Evolutionary conservation across 2,797 vertebrate species (phyloP).

Genomic region (Sciaenops ocellatus): DNA sequence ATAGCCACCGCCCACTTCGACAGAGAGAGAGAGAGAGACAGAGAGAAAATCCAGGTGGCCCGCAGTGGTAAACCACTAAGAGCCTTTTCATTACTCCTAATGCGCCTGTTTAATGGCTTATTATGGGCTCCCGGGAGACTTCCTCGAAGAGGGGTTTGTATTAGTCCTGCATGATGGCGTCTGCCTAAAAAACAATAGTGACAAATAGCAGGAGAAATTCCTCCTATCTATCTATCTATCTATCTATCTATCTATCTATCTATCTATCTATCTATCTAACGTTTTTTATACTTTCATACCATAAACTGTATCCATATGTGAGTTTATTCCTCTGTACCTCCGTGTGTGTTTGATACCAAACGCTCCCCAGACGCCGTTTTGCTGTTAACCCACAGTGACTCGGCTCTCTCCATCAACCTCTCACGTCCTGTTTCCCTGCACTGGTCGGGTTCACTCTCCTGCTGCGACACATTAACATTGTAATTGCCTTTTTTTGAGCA

Average conservation of each 20-base stretch:
- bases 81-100: constrained; percentile 90
- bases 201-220: constrained; percentile 30
- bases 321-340: constrained; percentile 6
- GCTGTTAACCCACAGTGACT: constrained; percentile 87
- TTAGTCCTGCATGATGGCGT: constrained; percentile 71
- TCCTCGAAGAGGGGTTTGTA: constrained; percentile 68
- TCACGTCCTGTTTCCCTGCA: constrained; percentile 63
- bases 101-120: constrained; percentile 88
- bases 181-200: constrained; percentile 44
- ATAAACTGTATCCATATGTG: background rate
- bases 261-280: constrained; percentile 48
- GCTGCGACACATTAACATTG: constrained; percentile 93
- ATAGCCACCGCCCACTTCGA: constrained; percentile 53
- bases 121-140: constrained; percentile 86
- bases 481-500: constrained; percentile 94
- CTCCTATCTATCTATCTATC: constrained; percentile 26
- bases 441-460: constrained; percentile 69
- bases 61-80: constrained; percentile 83
- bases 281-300: background rate
- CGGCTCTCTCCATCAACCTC: constrained; percentile 76
- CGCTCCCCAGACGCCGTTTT: constrained; percentile 83
- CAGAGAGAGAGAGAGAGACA: constrained; percentile 43
- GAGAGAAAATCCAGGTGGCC: constrained; percentile 81
- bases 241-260: constrained; percentile 60
- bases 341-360: constrained; percentile 65